Base-by-base conservation (phyloP, 1,140 invertebrate genomes). In the Temnothorax nylanderi region DNA sequence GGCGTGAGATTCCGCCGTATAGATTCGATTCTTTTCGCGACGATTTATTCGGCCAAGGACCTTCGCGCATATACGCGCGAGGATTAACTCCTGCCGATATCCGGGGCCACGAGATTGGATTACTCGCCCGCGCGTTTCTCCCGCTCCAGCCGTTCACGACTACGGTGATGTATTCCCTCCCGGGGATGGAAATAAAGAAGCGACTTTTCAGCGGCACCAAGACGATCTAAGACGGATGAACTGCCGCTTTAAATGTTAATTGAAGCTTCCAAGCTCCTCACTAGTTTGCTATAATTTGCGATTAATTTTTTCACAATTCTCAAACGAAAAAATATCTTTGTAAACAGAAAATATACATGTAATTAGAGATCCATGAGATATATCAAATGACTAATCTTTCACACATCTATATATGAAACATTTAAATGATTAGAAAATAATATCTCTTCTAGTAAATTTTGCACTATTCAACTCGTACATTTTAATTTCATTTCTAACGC, bases 1-100 rank as follows among this genome's bases (percentile, higher is more conserved):
- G 87, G 93, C 95, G 94, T 95, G 95, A 94, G 94, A 95, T 95
- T 92, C 90, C 64, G 75, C 26, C 87, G 51, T 21, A 41, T 76
- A 91, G 93, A 95, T 95, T 95, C 84, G 88, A 94, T 94, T 95
- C 91, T 92, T 89, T 90, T 71, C 85, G 81, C 86, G 77, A 69
- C 75, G 72, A 88, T 91, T 90, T 82, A 91, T 90, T 81, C 5
- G 8, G 34, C 44, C 69, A 44, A 75, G 72, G 60, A 92, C 82
- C 90, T 88, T 88, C 86, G 80, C 13, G 78, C 77, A 86, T 89
- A 89, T 86, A 74, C 85, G 58, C 77, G 72, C 88, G 81, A 74
- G 88, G 75, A 87, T 88, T 86, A 71, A 86, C 67, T 67, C 41
- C n/a, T 18, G 26, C 37, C 54, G 82, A 86, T 84, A 84, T 84